A percentile compares a stretch with the other conserved stretches of the same genome.
These are phyloP conservation scores for Pelagia noctiluca DNA, from an alignment of 30 jellyfish, hydroid and myxozoan species.

Conservation along the genomic window DNA sequence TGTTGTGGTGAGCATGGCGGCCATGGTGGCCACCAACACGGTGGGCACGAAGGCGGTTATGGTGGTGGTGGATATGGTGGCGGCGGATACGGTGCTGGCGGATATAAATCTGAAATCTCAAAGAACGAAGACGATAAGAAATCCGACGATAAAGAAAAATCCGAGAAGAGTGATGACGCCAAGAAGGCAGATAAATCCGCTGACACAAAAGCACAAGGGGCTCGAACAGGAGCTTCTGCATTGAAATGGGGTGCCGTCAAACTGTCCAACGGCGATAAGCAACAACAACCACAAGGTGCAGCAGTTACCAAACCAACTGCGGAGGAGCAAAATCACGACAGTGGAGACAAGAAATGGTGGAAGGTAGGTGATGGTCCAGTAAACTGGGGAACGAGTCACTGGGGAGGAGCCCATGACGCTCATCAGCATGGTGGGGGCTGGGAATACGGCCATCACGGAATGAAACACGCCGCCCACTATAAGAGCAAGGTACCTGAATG, in stretches of 20 bases:
- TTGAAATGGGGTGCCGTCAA: conserved; percentile 62
- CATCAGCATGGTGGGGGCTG: conserved; percentile 97
- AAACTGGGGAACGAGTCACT: conserved; percentile 97
- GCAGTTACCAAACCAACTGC: conserved; percentile 25
- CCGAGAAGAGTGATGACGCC: conserved; percentile 9
- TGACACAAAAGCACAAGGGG: conserved; percentile 23
- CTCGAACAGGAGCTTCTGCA: conserved; percentile 29
- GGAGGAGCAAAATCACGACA: conserved; percentile 24
- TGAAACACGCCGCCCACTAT: conserved; percentile 84
- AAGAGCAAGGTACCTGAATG: conserved; percentile 39
- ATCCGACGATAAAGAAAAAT: not conserved
- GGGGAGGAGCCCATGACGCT: conserved; percentile 95
- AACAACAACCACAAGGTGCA: conserved; percentile 21
- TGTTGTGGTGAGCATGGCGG: conserved; percentile 97
- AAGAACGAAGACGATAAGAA: conserved; percentile 25
- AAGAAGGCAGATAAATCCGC: conserved; percentile 12
- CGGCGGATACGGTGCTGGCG: conserved; percentile 77
- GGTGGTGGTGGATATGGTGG: conserved; percentile 74
- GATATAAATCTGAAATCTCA: conserved; percentile 72
- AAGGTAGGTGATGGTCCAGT: conserved; percentile 98
- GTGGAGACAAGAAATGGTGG: conserved; percentile 96
- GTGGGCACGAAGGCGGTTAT: conserved; percentile 43
- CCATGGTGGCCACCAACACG: conserved; percentile 85
- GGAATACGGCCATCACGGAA: conserved; percentile 95
- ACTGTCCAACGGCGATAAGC: conserved; percentile 35